Evolutionary conservation across 2,797 vertebrate species (phyloP), one percentile per base, ranked within the genome.

Genomic region (Diceros bicornis): DNA sequence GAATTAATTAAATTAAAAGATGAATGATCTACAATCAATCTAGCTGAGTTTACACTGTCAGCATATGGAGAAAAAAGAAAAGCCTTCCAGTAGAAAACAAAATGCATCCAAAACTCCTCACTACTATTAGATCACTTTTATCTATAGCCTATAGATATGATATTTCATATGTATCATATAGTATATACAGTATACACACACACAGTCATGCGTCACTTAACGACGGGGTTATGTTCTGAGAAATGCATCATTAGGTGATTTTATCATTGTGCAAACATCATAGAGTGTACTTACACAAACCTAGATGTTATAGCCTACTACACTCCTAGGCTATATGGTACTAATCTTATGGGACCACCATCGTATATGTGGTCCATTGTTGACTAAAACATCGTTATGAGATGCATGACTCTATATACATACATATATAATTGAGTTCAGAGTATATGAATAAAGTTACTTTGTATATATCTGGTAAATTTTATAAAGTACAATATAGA

Each of bases 1-100:
- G 29, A 93, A 94, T 92, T 91, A 77, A 91, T 92, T 94, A 90
- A 88, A 34, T 72, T 96, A 55, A 89, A 97, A 93, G 79, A 89
- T 79, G 50, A 96, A 88, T 91, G 72, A 93, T 86, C 37, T 86
- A 82, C 32, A 74, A 78, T 74, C 86, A 95, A 83, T 89, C 44
- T 79, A 79, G 20, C 37, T 62, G 34, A 87, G 55, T 90, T 88
- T 95, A 95, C 9, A 50, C 14, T 87, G 59, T 69, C 69, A 79
- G 81, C 55, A 86, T 44, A 59, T 29, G 57, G 61, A 91, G 16
- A 52, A 91, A 78, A 86, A 74, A 87, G 14, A 82, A 55, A 83
- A 85, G 1, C 18, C 55, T 71, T 66, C 66, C 66, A 64, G 29
- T 14, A 77, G 71, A 88, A 89, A 91, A 96, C 23, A 92, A 89